Evolutionary conservation across 2,888 invertebrate genomes (phyloP), one percentile per base, ranked within the genome.

Genomic region (Phyllotreta striolata): DNA sequence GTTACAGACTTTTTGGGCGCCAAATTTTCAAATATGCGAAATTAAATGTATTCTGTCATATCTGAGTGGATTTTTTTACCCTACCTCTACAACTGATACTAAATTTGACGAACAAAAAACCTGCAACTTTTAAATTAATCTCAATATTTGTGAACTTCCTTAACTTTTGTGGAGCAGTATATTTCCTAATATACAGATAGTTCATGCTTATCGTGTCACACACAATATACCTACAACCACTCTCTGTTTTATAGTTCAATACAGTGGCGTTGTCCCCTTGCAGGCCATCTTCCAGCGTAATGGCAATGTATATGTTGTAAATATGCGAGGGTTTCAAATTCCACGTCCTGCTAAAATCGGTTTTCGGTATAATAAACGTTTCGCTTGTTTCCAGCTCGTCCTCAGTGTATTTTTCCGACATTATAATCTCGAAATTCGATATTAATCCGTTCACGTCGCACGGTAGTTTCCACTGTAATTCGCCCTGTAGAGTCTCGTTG

Each of bases 141-240:
- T n/a, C n/a, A n/a, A n/a, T n/a, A n/a, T n/a, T n/a, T n/a, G n/a
- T n/a, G n/a, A n/a, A n/a, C n/a, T n/a, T n/a, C n/a, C n/a, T n/a
- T n/a, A n/a, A n/a, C n/a, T n/a, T n/a, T n/a, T n/a, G n/a, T n/a
- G n/a, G n/a, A n/a, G n/a, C n/a, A n/a, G n/a, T n/a, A n/a, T n/a
- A n/a, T n/a, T n/a, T n/a, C n/a, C n/a, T n/a, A n/a, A n/a, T n/a
- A n/a, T n/a, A n/a, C n/a, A n/a, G n/a, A n/a, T n/a, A n/a, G n/a
- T n/a, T n/a, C n/a, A n/a, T n/a, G n/a, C n/a, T n/a, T n/a, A n/a
- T n/a, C n/a, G n/a, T n/a, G n/a, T n/a, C n/a, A n/a, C n/a, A n/a
- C n/a, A n/a, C n/a, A n/a, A n/a, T n/a, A 52, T 67, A 67, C 65
- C 55, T 62, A 67, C 66, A 61, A 55, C 66, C 69, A 62, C 57